Percentiles rank a stretch among this genome's conserved stretches.
Evolutionary conservation across 2,888 invertebrate genomes (phyloP).

Genomic region (Julus scandinavius): DNA sequence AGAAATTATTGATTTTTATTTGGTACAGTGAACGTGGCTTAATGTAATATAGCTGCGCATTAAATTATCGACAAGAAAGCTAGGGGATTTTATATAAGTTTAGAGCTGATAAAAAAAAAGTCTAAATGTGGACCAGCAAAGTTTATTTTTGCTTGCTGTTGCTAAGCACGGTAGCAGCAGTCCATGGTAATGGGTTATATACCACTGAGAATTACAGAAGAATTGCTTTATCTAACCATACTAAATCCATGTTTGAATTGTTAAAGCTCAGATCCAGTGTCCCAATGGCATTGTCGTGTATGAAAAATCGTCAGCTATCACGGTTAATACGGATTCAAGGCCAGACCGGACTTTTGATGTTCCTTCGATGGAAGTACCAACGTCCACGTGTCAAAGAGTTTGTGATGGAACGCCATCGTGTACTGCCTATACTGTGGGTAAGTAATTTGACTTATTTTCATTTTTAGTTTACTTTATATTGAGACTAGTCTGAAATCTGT

Average conservation of each 20-base stretch:
- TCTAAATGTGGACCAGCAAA: not conserved
- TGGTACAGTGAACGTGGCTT: not conserved
- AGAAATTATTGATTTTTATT: constrained; percentile 3
- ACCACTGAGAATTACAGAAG: not conserved
- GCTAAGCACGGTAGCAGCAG: not conserved
- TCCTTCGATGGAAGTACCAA: constrained; percentile 50
- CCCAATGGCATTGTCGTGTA: constrained; percentile 54
- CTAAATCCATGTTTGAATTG: not conserved
- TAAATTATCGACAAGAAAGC: constrained; percentile 10
- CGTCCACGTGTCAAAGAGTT: constrained; percentile 51
- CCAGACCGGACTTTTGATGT: constrained; percentile 53
- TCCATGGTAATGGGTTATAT: not conserved
- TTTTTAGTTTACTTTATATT: not conserved
- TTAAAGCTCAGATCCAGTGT: constrained; percentile 52
- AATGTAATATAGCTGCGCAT: not conserved
- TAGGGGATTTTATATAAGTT: constrained; percentile 13
- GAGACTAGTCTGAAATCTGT: too few relatives aligned
- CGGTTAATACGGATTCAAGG: not conserved
- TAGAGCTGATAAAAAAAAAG: not conserved
- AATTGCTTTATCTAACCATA: not conserved
- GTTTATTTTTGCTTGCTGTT: not conserved
- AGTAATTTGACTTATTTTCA: not conserved
- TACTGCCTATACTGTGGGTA: constrained; percentile 52
- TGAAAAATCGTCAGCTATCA: constrained; percentile 48
- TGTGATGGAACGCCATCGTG: constrained; percentile 56